Evolutionary conservation across 2,113 vertebrate species (phyloP), one percentile per base, ranked within the genome.

Genomic region (Mungos mungo): DNA sequence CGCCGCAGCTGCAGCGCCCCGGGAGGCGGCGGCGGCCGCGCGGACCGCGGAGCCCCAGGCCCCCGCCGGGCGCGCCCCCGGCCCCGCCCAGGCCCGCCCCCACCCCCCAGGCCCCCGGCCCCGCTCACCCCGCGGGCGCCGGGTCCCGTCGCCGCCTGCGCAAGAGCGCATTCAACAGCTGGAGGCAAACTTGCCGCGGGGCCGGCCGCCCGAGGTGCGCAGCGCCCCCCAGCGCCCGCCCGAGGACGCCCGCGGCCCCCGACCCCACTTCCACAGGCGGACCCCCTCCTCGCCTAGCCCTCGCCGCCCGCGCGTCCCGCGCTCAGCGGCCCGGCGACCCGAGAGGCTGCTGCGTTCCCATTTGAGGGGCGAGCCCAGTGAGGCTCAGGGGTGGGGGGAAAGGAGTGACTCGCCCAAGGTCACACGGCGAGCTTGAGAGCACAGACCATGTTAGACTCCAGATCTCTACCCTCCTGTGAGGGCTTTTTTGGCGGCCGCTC

Each of bases 1-100:
- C 69, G 86, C 95, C 31, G 98, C 98, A 97, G 93, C 98, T 92
- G 98, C 98, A 98, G 98, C 96, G 96, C 96, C 86, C 88, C 16
- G 97, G 38, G 87, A 81, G 93, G 93, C 45, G 63, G 82, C 81
- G 57, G 57, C 41, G 66, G 94, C 93, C 31, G 77, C 76, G 33
- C 71, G 72, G 38, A 66, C 72, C 31, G 38, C 94, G 13, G 47
- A 96, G 85, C 74, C 76, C 52, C 2, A 33, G 60, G 50, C 96
- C 57, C 66, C 82, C 8, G 66, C 92, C 18, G 2, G 69, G 76
- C 57, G 90, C 89, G 25, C 45, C 52, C 72, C n/a, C 19, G 18
- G 8, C 82, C 82, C 92, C 7, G 27, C 72, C 87, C 54, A 4
- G 52, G 52, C 5, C 47, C 47, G 77, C 92, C 5, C 23, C 72